These are phyloP conservation scores for Dryadula phaetusa DNA, from an alignment of 2,888 invertebrate species.

Conservation along the genomic window DNA sequence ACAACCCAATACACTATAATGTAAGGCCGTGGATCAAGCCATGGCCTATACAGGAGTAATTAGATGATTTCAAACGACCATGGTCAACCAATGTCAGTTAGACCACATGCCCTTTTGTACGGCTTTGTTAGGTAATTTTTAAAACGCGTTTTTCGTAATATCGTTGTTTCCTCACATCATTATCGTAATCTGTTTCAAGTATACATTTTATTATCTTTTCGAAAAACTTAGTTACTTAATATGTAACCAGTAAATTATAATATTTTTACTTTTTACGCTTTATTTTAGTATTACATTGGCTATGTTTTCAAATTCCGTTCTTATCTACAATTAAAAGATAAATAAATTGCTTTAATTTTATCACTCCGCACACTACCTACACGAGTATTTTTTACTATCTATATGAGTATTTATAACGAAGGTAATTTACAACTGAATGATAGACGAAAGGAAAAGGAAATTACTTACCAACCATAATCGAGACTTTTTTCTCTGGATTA, in stretches of 20 bases:
- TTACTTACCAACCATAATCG: no score
- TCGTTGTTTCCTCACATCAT: slow-evolving; percentile 35
- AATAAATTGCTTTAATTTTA: background rate
- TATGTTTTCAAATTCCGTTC: background rate
- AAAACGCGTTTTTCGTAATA: slow-evolving; percentile 36
- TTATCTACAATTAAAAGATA: slow-evolving; percentile 3
- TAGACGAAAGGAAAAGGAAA: background rate
- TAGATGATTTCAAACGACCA: slow-evolving; percentile 35
- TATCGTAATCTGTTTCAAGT: slow-evolving; percentile 26
- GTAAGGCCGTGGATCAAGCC: slow-evolving; percentile 30
- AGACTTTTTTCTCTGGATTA: no score
- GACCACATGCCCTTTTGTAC: slow-evolving; percentile 28
- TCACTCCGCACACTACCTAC: background rate
- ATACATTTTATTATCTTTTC: slow-evolving; percentile 32
- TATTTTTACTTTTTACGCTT: background rate
- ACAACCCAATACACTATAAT: slow-evolving; percentile 20
- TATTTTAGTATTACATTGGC: background rate
- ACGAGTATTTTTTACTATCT: background rate
- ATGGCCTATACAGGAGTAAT: slow-evolving; percentile 29
- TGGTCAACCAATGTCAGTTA: slow-evolving; percentile 8
- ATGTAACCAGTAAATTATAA: background rate
- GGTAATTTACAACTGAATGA: background rate
- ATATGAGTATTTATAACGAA: background rate
- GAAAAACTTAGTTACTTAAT: slow-evolving; percentile 17
- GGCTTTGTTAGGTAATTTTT: slow-evolving; percentile 34